Base-by-base conservation (phyloP, 2,888 invertebrate species). In the Griposia aprilina region DNA sequence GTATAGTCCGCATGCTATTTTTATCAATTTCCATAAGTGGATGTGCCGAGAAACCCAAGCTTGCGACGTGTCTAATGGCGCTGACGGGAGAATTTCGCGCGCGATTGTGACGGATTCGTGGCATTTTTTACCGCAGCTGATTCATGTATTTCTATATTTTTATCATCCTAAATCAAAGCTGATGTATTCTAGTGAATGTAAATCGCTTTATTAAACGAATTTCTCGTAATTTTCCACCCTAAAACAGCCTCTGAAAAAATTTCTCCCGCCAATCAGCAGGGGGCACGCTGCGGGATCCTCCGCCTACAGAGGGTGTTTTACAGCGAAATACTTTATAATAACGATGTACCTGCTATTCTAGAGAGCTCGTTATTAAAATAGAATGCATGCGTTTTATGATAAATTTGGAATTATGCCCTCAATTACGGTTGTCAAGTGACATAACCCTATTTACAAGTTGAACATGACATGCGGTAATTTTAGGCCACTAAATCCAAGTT, bases 21-120 rank as follows among this genome's bases (percentile, higher is more conserved):
- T 94, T 96, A 95, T 94, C 94, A 94, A 96, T 95, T 94, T 96
- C 96, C 96, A 92, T 94, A 96, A 93, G 96, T 93, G 95, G 96
- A 95, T 93, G 94, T 94, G 92, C 92, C 92, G 92, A 95, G 95
- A 96, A 96, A 95, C 94, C 95, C 95, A 95, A 95, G 96, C 95
- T 95, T 93, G 95, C 97, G 96, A 97, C 97, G 97, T 97, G 97
- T 97, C 96, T 96, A 97, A 97, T 97, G 97, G 97, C 97, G 97
- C 94, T 96, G 96, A 96, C 95, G 95, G 92, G 91, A 95, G 93
- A 92, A 95, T 96, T 97, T 97, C 96, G 97, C 97, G 97, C 97
- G 97, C 97, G 97, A 96, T 96, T 96, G 93, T 95, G 95, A 95
- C 96, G 95, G 95, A 94, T 96, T 97, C 97, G 96, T 97, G 97